These are phyloP conservation scores for Heliconius eleuchia DNA, from an alignment of 1,140 invertebrate species.

Conservation along the genomic window DNA sequence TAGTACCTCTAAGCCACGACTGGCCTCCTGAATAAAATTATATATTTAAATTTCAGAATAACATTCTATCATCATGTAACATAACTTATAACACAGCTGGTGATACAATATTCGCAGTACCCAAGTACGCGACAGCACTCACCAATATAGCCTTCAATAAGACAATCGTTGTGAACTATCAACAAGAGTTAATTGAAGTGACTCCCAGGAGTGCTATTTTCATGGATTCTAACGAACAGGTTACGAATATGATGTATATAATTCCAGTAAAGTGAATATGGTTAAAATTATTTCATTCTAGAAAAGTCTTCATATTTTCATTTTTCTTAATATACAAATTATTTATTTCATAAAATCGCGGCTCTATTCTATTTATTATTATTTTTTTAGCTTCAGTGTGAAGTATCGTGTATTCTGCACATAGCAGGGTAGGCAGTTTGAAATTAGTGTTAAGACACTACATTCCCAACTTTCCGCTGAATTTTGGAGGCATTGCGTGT, in stretches of 20 bases:
- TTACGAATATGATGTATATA: slow-evolving; percentile 19
- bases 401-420: too few species aligned
- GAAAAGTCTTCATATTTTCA: background rate
- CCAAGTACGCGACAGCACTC: slow-evolving; percentile 93
- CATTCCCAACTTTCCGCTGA: too few species aligned
- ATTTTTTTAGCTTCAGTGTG: too few species aligned
- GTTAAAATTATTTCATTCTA: too few species aligned
- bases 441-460: too few species aligned
- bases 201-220: slow-evolving; percentile 90
- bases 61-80: slow-evolving; percentile 86
- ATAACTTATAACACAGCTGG: slow-evolving; percentile 93
- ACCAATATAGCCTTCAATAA: slow-evolving; percentile 88
- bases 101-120: slow-evolving; percentile 93
- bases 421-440: too few species aligned
- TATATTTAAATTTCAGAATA: slow-evolving; percentile 82
- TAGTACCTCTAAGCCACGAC: too few species aligned
- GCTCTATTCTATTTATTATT: too few species aligned
- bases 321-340: too few species aligned
- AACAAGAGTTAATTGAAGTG: slow-evolving; percentile 90
- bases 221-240: slow-evolving; percentile 83
- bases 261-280: too few species aligned
- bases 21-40: background rate
- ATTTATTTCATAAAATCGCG: too few species aligned
- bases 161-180: slow-evolving; percentile 88
- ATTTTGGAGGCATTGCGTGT: too few species aligned